These are phyloP conservation scores for Brachypterus glaber DNA, from an alignment of 2,888 invertebrate genomes.

Conservation along the genomic window DNA sequence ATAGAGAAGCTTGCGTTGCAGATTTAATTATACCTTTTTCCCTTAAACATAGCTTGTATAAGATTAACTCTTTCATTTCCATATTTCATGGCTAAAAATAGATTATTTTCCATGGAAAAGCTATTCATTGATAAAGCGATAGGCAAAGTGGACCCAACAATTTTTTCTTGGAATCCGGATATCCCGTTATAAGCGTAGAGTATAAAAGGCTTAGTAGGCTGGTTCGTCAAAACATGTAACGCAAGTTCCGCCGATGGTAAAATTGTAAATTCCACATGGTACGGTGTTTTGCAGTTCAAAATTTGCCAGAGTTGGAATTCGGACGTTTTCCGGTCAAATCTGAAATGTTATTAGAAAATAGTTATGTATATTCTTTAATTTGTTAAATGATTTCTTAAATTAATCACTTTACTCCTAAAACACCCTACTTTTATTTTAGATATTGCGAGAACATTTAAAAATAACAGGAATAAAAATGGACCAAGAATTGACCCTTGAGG, in stretches of 20 bases:
- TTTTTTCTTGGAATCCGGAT: slow-evolving; percentile 34
- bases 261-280: slow-evolving; percentile 35
- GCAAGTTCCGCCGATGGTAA: slow-evolving; percentile 41
- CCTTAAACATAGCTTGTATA: slow-evolving; percentile 33
- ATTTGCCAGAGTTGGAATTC: slow-evolving; percentile 36
- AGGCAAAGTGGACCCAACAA: slow-evolving; percentile 23
- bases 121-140: slow-evolving; percentile 22
- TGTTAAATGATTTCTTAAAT: too few relatives aligned
- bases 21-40: too few relatives aligned
- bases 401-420: too few relatives aligned
- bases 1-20: too few relatives aligned
- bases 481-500: too few relatives aligned
- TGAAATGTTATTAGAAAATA: slow-evolving; percentile 18
- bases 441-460: too few relatives aligned
- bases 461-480: too few relatives aligned
- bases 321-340: slow-evolving; percentile 24
- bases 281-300: slow-evolving; percentile 33
- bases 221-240: slow-evolving; percentile 37
- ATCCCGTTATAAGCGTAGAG: slow-evolving; percentile 41
- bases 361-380: too few relatives aligned
- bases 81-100: slow-evolving; percentile 30
- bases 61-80: slow-evolving; percentile 25
- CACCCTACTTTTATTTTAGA: too few relatives aligned
- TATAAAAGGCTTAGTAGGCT: slow-evolving; percentile 35
- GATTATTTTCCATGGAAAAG: slow-evolving; percentile 26